Evolutionary conservation across 1,140 invertebrate genomes (phyloP).

Genomic region (Druon quercuslanigerum): DNA sequence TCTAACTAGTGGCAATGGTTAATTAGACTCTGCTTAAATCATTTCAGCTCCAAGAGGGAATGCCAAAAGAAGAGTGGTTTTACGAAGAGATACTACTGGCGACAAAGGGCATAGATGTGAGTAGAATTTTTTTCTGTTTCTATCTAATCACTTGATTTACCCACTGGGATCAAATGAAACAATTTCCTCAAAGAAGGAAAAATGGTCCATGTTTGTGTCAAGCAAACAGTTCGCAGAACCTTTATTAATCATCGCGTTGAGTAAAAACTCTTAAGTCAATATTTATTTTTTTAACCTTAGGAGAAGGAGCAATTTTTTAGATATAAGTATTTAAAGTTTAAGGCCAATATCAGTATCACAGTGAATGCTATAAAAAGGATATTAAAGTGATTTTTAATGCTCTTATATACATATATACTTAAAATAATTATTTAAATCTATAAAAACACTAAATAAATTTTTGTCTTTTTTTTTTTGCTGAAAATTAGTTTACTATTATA

Average conservation of each 20-base stretch:
- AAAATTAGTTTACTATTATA: too few species aligned
- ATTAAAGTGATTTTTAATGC: too few species aligned
- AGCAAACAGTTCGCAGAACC: background rate
- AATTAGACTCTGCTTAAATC: constrained; percentile 31
- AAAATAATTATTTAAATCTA: too few species aligned
- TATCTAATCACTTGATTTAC: constrained; percentile 25
- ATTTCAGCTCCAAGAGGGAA: constrained; percentile 79
- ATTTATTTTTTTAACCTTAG: too few species aligned
- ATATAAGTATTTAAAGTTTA: too few species aligned
- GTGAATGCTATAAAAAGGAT: too few species aligned
- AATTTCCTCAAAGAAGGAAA: background rate
- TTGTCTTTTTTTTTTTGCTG: too few species aligned
- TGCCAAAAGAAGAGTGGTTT: constrained; percentile 83
- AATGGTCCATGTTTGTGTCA: background rate
- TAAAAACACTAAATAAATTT: too few species aligned
- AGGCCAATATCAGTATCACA: too few species aligned
- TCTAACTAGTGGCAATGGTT: too few species aligned
- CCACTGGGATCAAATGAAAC: background rate
- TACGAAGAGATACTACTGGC: constrained; percentile 83
- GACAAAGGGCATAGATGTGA: constrained; percentile 92
- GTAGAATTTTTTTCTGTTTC: constrained; percentile 64
- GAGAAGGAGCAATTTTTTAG: too few species aligned
- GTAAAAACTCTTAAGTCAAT: background rate
- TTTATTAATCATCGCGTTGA: constrained; percentile 1
- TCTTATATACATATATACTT: too few species aligned